phyloP scores from a whole-genome alignment of 92 coral and sea anemone species.

The Zoanthus sansibaricus region DNA sequence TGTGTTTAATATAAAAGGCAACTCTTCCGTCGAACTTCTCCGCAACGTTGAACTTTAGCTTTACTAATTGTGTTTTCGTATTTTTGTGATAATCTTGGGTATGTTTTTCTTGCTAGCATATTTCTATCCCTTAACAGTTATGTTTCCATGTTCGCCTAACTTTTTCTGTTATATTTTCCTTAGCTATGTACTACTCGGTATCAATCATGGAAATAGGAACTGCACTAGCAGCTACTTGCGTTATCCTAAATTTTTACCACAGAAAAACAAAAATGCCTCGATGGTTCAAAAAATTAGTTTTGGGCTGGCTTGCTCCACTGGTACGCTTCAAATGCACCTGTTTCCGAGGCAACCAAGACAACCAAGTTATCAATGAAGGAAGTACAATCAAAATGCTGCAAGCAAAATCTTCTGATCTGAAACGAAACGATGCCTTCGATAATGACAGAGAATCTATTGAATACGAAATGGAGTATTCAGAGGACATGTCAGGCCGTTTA shows the following conservation, averaged over 20 bases:
- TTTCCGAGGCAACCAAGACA: slow-evolving; percentile 34
- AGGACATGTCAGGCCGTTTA: slow-evolving; percentile 62
- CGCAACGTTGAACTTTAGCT: too few relatives aligned
- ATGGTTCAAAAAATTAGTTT: slow-evolving; percentile 83
- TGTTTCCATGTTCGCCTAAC: not conserved
- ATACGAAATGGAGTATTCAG: slow-evolving; percentile 83
- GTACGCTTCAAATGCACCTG: slow-evolving; percentile 78
- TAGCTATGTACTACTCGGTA: slow-evolving; percentile 94
- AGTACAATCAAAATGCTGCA: slow-evolving; percentile 71
- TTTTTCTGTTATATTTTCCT: not conserved
- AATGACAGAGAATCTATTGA: slow-evolving; percentile 86
- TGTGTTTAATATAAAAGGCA: too few relatives aligned
- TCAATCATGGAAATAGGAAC: slow-evolving; percentile 97
- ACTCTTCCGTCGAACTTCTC: too few relatives aligned
- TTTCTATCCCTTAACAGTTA: not conserved
- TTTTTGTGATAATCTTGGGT: not conserved
- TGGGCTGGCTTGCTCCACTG: slow-evolving; percentile 85
- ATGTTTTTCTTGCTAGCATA: not conserved
- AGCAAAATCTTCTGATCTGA: slow-evolving; percentile 62
- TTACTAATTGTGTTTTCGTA: too few relatives aligned
- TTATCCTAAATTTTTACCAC: slow-evolving; percentile 86
- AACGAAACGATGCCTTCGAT: slow-evolving; percentile 76
- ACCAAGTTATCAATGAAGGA: slow-evolving; percentile 62
- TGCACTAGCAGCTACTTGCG: slow-evolving; percentile 88
- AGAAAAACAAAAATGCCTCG: slow-evolving; percentile 87